A percentile compares a stretch with the other conserved stretches of the same genome.
phyloP scores from a whole-genome alignment of 2,797 vertebrate genomes.

The Anguilla anguilla region DNA sequence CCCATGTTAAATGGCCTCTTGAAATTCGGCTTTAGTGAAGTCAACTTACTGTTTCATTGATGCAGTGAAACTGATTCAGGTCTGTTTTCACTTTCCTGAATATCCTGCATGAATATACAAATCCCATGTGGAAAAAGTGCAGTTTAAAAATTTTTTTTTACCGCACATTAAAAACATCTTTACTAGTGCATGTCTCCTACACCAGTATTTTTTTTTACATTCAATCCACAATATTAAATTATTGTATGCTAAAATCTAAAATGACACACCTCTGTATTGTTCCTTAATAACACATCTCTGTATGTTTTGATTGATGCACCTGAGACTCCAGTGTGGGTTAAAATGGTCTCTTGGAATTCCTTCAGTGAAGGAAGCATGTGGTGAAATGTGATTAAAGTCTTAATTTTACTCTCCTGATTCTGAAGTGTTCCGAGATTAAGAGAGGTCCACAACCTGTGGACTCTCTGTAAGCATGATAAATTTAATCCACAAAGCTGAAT shows the following conservation, averaged over 20 bases:
- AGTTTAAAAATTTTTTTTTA: not conserved
- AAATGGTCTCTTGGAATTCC: not conserved
- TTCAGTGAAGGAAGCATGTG: not conserved
- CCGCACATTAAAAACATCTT: not conserved
- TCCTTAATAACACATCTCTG: not conserved
- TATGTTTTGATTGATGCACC: not conserved
- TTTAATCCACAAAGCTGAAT: not conserved
- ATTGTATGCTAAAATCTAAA: not conserved
- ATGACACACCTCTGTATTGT: not conserved
- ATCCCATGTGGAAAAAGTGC: not conserved
- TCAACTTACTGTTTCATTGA: not conserved
- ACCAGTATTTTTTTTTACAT: not conserved
- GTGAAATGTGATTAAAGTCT: not conserved
- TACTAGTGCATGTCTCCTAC: not conserved
- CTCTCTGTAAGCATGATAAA: not conserved
- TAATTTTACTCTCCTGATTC: not conserved
- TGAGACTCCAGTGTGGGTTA: not conserved
- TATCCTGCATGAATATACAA: not conserved
- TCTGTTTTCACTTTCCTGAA: not conserved
- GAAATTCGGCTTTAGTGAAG: not conserved
- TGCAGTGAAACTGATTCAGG: not conserved
- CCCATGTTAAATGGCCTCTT: not conserved
- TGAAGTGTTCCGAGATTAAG: not conserved
- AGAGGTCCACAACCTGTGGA: not conserved
- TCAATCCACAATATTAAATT: not conserved